These are phyloP conservation scores for Drosophila pseudotalamancana DNA, from an alignment of 2,888 invertebrate species.

Conservation along the genomic window DNA sequence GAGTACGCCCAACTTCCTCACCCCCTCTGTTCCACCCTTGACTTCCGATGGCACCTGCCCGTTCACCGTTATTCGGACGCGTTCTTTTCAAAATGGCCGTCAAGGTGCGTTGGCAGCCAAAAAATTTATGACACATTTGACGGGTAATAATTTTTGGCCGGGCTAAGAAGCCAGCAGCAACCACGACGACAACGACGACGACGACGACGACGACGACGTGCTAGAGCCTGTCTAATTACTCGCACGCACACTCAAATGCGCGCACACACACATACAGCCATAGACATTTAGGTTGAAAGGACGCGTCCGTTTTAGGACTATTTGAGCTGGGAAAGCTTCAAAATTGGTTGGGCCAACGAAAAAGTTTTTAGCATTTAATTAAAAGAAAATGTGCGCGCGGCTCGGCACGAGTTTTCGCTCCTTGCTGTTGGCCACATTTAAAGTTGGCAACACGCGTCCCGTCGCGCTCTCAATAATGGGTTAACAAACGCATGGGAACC, in stretches of 20 bases:
- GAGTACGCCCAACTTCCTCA: no score
- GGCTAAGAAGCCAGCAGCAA: slow-evolving; percentile 31
- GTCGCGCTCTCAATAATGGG: slow-evolving; percentile 40
- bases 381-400: slow-evolving; percentile 49
- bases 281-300: not conserved
- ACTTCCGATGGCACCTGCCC: not conserved
- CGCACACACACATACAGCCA: not conserved
- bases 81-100: slow-evolving; percentile 36
- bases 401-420: not conserved
- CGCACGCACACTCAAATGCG: slow-evolving; percentile 12
- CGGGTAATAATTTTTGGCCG: slow-evolving; percentile 44
- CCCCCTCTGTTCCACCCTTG: no score
- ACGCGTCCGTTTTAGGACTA: slow-evolving; percentile 7
- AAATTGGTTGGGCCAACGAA: slow-evolving; percentile 38
- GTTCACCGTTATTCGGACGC: not conserved
- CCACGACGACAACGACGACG: no score
- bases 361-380: slow-evolving; percentile 69
- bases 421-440: slow-evolving; percentile 7
- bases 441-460: slow-evolving; percentile 18
- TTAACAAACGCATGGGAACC: slow-evolving; percentile 19
- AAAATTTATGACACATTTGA: slow-evolving; percentile 43
- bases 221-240: slow-evolving; percentile 41
- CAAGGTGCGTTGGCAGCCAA: slow-evolving; percentile 23
- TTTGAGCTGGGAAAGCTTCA: slow-evolving; percentile 15
- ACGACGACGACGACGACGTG: slow-evolving; percentile 25